These are phyloP conservation scores for Sinohyriopsis cumingii DNA, from an alignment of 2,888 invertebrate species.

Conservation along the genomic window DNA sequence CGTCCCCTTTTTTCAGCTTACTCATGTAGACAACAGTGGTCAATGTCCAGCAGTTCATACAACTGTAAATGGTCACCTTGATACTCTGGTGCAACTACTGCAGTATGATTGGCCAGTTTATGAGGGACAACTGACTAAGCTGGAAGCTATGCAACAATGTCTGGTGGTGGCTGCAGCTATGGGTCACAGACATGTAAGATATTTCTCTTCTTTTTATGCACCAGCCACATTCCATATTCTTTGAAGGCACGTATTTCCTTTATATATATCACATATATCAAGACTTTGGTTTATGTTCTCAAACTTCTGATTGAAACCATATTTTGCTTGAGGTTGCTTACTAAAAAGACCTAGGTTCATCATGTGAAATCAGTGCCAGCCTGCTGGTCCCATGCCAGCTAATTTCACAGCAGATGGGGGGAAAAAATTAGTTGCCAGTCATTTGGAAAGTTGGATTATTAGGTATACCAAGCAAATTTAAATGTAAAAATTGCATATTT, in stretches of 20 bases:
- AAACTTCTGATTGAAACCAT: no score
- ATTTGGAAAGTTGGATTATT: no score
- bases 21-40: conserved; percentile 67
- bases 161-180: conserved; percentile 90
- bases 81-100: conserved; percentile 89
- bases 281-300: no score
- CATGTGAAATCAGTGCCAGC: no score
- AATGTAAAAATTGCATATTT: no score
- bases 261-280: background rate
- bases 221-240: background rate
- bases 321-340: no score
- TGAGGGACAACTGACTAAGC: conserved; percentile 60
- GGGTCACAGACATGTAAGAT: conserved; percentile 82
- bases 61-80: conserved; percentile 88
- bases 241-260: background rate
- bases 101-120: conserved; percentile 86
- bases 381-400: no score
- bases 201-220: background rate
- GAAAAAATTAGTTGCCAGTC: no score
- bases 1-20: conserved; percentile 59
- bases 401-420: no score
- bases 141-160: conserved; percentile 89
- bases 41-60: conserved; percentile 89
- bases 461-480: no score
- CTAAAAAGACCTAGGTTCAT: no score